Conservation (phyloP, 2,888 invertebrate species). For the Dinocampus coccinellae region DNA sequence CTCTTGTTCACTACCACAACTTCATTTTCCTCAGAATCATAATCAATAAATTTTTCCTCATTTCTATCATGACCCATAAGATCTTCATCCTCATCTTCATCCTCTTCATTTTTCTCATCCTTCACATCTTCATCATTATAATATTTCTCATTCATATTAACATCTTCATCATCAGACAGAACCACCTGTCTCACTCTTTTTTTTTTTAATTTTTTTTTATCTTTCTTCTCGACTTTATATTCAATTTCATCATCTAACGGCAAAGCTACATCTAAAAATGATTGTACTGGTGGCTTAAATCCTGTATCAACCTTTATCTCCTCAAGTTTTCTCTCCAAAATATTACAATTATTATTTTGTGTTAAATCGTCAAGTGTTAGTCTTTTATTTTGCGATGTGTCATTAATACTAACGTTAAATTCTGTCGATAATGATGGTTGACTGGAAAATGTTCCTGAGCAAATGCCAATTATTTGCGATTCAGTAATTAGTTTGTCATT, state of each 20-base stretch:
- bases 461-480: conserved; percentile 66
- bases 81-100: conserved; percentile 64
- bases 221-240: conserved; percentile 50
- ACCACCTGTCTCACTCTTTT: conserved; percentile 54
- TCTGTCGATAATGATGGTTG: conserved; percentile 54
- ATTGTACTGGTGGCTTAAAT: conserved; percentile 47
- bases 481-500: conserved; percentile 46
- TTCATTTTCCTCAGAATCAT: conserved; percentile 90
- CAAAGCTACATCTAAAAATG: conserved; percentile 49
- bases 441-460: conserved; percentile 73
- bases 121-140: conserved; percentile 53
- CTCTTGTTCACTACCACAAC: conserved; percentile 68
- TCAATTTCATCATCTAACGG: conserved; percentile 65
- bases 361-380: conserved; percentile 55
- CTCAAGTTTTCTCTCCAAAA: conserved; percentile 56
- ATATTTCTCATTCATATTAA: conserved; percentile 28
- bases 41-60: conserved; percentile 74
- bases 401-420: conserved; percentile 41
- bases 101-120: too few species aligned
- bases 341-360: conserved; percentile 45
- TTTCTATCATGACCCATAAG: conserved; percentile 46
- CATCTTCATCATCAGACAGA: conserved; percentile 62
- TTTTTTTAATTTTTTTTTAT: conserved; percentile 52
- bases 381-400: conserved; percentile 55
- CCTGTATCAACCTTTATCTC: conserved; percentile 55